Percentiles rank a stretch among this genome's conserved stretches.
Conservation (phyloP, 2,888 invertebrate species). For the Rhorus exstirpatorius region DNA sequence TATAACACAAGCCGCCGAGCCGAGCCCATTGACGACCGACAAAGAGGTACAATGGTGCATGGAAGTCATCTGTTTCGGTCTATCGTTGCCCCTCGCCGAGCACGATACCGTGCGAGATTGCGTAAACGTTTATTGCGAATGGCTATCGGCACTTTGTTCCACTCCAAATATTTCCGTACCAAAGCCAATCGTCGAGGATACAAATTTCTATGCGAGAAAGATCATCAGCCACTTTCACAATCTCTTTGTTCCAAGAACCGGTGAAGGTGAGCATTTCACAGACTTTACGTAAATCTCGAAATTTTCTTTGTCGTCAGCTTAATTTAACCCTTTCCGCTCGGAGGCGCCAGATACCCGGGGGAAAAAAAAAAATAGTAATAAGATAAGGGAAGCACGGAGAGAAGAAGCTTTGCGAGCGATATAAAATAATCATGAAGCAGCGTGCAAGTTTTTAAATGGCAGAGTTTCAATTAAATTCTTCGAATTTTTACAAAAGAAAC, state of each 20-base stretch:
- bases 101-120: slow-evolving; percentile 98
- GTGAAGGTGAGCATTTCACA: slow-evolving; percentile 91
- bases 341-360: background rate
- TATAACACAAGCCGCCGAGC: slow-evolving; percentile 93
- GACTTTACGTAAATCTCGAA: background rate
- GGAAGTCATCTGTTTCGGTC: slow-evolving; percentile 96
- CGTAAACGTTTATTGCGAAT: slow-evolving; percentile 98
- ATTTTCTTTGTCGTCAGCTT: background rate
- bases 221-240: slow-evolving; percentile 98
- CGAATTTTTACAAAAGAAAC: too few relatives aligned
- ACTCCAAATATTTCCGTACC: slow-evolving; percentile 96
- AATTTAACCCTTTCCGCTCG: background rate
- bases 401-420: too few relatives aligned
- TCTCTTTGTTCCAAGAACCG: slow-evolving; percentile 96
- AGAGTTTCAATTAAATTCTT: too few relatives aligned
- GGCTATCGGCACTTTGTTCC: slow-evolving; percentile 95
- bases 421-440: too few relatives aligned
- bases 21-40: slow-evolving; percentile 94
- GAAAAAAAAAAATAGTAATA: too few relatives aligned
- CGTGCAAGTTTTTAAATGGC: too few relatives aligned
- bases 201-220: slow-evolving; percentile 95
- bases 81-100: slow-evolving; percentile 95
- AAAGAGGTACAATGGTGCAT: slow-evolving; percentile 95
- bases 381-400: too few relatives aligned
- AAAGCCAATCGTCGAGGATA: slow-evolving; percentile 94